Evolutionary conservation across 2,113 vertebrate genomes (phyloP), one percentile per base, ranked within the genome.

Genomic region (Misgurnus mizolepis): DNA sequence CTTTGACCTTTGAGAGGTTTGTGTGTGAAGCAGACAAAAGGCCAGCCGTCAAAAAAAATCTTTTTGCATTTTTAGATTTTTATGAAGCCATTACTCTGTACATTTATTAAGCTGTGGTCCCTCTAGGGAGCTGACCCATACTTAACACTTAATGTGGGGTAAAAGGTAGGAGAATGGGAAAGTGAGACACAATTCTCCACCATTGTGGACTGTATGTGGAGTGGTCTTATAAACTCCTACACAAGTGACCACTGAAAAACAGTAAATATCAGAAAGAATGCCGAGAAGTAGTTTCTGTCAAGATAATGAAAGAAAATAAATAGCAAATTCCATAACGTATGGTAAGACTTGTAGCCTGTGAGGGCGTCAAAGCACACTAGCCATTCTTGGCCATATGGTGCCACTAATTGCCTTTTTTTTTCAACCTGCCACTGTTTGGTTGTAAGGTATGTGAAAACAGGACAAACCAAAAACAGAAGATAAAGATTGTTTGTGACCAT

Each of bases 331-430:
- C 91, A 86, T 84, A 88, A 86, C 91, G 92, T 92, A 93, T 91
- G 91, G 92, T 88, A 85, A 83, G 89, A 89, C 34, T 65, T 91
- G 91, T 89, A 89, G 88, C 67, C 90, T 91, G 88, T 88, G 88
- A 89, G 88, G 86, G 89, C 87, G 91, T 89, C 89, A 91, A 92
- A 93, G 90, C 83, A 61, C 84, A 86, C 87, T 88, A 43, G 40
- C 79, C 47, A 11, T 86, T 91, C 85, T 86, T 84, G 55, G 78
- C 92, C 93, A 94, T 94, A 93, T 94, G 93, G 92, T 87, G 85
- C 87, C 88, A 88, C 92, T 93, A 93, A 93, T 93, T 94, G 91
- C 90, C 84, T 89, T 89, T 89, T 87, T 70, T 67, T 56, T n/a
- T 67, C 87, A 47, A 81, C 82, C 80, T 39, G 17, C 85, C 85